phyloP scores from a whole-genome alignment of 1,140 invertebrate genomes.

The Pygmarrhopalites habei region DNA sequence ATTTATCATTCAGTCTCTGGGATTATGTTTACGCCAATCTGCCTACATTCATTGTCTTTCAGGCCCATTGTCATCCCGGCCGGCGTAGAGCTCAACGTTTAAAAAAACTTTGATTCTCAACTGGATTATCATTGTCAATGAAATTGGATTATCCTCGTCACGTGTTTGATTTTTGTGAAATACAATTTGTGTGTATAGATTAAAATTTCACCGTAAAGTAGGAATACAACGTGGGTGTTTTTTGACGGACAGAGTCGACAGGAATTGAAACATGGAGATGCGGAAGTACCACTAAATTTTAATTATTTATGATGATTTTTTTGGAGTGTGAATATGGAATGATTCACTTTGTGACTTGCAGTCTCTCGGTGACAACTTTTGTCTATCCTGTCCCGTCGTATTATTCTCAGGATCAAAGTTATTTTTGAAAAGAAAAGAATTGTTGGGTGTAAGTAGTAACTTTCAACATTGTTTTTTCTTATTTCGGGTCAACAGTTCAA shows the following conservation, averaged over 20 bases:
- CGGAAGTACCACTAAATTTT: no score
- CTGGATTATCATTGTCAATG: no score
- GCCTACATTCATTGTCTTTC: conserved; percentile 92
- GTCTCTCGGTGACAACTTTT: conserved; percentile 86
- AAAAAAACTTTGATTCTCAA: no score
- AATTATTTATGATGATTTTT: no score
- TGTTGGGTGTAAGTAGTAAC: no score
- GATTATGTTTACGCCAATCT: conserved; percentile 95
- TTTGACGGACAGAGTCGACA: conserved; percentile 92
- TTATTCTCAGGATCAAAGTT: conserved; percentile 89
- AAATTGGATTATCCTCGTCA: no score
- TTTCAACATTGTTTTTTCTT: no score
- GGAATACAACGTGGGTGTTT: conserved; percentile 93
- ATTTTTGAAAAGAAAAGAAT: no score
- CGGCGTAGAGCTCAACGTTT: conserved; percentile 94
- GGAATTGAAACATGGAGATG: conserved; percentile 84
- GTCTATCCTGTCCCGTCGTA: conserved; percentile 93
- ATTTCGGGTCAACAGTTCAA: no score
- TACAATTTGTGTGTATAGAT: conserved; percentile 57
- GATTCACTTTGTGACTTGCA: conserved; percentile 47
- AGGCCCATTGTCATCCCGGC: conserved; percentile 94
- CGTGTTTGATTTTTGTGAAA: no score
- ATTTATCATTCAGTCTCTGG: conserved; percentile 95
- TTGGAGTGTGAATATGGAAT: not conserved
- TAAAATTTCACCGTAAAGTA: conserved; percentile 83